Conservation (phyloP, 2,888 invertebrate genomes). For the Hipparchia semele region DNA sequence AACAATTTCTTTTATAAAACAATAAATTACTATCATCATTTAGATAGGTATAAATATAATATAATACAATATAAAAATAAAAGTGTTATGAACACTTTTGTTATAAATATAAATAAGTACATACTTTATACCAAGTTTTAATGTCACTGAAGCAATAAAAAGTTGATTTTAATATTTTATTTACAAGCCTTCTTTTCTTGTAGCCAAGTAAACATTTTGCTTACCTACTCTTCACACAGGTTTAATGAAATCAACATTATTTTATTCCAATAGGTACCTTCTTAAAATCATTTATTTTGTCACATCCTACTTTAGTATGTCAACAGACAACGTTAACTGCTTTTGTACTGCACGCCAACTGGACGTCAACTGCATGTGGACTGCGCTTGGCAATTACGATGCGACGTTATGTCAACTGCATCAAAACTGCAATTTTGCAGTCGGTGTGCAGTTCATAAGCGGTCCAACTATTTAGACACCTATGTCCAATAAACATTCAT, state of each 20-base stretch:
- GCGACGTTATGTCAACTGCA: no score
- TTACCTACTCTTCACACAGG: background rate
- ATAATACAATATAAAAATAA: background rate
- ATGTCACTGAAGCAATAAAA: background rate
- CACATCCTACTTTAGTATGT: background rate
- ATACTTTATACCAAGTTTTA: background rate
- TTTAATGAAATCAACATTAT: conserved; percentile 1
- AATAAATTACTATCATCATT: background rate
- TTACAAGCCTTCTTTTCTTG: background rate
- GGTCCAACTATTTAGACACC: no score
- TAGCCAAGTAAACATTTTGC: background rate
- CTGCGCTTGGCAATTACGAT: no score
- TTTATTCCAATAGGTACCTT: background rate
- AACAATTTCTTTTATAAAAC: background rate
- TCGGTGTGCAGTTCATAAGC: no score
- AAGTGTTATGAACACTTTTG: background rate
- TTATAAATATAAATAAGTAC: background rate
- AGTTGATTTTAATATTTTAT: background rate
- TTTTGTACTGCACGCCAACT: no score
- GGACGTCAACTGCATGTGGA: no score
- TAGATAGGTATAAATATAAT: background rate
- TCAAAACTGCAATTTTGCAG: no score
- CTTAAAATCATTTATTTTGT: background rate
- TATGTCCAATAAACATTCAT: background rate
- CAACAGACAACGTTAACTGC: background rate